Evolutionary conservation across 2,113 vertebrate species (phyloP), one percentile per base, ranked within the genome.

Genomic region (Hypomesus transpacificus): DNA sequence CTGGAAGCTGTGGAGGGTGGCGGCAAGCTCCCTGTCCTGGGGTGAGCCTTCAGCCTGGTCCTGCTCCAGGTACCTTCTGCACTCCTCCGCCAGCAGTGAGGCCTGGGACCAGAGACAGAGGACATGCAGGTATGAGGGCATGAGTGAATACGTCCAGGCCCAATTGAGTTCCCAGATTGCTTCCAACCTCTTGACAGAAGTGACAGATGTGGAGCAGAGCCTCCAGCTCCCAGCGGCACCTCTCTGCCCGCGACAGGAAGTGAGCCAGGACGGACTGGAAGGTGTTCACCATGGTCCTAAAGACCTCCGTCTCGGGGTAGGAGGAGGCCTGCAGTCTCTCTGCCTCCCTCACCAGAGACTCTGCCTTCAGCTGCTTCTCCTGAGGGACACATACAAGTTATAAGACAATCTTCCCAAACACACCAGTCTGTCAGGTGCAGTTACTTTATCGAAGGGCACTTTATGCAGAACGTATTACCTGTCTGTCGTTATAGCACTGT

Each of bases 121-220:
- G 21, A 52, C 60, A 50, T 59, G 16, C 39, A 46, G 39, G 39
- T 46, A 46, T 46, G 39, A 46, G 39, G 5, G 31, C 39, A 46
- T 7, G 16, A 56, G 18, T 56, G 16, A 56, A 56, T 18, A 16
- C n/a, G n/a, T 56, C 16, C 1, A 17, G 3, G 54, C 24, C 22
- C 18, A n/a, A 6, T 7, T 13, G 14, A 16, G 1, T 18, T 31
- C 17, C 39, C 31, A 50, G 56, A 4, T 8, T 14, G 16, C 46
- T 63, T 73, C 90, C 63, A 75, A 96, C 96, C 95, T 95, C 91
- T 82, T 90, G 89, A 88, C 91, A 94, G 87, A 95, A 96, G n/a
- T 11, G 70, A 39, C 89, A 68, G 0, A 98, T 90, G 11, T 90
- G 89, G n/a, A 85, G 87, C 79, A 92, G 91, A 2, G 92, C 89